Evolutionary conservation across 1,140 invertebrate genomes (phyloP), one percentile per base, ranked within the genome.

Genomic region (Drosophila simulans): DNA sequence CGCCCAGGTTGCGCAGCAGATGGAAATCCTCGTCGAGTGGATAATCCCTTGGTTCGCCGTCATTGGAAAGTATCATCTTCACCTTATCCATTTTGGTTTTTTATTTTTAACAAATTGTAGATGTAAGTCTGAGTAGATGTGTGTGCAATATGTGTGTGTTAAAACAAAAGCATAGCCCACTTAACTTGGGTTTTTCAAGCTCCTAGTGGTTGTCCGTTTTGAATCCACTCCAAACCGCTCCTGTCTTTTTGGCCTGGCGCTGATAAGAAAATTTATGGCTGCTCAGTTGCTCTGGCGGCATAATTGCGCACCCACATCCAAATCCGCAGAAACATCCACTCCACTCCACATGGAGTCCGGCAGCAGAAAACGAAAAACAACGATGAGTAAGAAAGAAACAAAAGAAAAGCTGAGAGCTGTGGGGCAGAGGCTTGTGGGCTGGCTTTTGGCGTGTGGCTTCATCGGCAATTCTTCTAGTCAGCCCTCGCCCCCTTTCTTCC

Each of bases 221-320:
- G 5, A 5, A 4, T 1, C 17, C 20, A 20, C 3, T 39, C 37
- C 4, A 2, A 46, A 2, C 57, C 84, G 84, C 75, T 63, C 84
- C 83, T 88, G 83, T 10, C n/a, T 11, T 45, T 53, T 15, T 22
- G 17, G n/a, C 46, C 51, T 13, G 11, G 55, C 49, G 60, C 76
- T 88, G 83, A 88, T 88, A 89, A 83, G 84, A 88, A 89, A 89
- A 88, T 88, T 88, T 83, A 88, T 88, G 83, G 80, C 74, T 88
- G 70, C 63, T 55, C 68, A 56, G 76, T 68, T 80, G 77, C 84
- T 77, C 39, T 84, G 84, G 84, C 84, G 80, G 84, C 84, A 89
- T 89, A 89, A 89, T 89, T 89, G 84, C 65, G 84, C 84, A 88
- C 84, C 84, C 84, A 89, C 84, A 83, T 79, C 40, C 66, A 39